A percentile compares a stretch with the other conserved stretches of the same genome.
These are phyloP conservation scores for Microdon myrmicae DNA, from an alignment of 2,888 invertebrate species.

Conservation along the genomic window DNA sequence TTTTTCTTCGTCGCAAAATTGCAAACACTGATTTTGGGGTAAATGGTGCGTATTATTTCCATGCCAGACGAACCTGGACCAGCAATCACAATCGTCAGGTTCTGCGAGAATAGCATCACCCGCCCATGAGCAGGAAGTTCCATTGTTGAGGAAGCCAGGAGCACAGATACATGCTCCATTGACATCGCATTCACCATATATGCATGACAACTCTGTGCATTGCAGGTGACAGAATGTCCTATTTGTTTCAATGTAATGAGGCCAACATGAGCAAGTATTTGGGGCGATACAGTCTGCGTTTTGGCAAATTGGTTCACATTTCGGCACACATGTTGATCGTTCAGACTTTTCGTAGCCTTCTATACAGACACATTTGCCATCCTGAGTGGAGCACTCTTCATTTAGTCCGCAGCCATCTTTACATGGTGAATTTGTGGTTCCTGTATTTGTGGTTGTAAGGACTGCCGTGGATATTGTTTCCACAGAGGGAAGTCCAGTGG, in stretches of 20 bases:
- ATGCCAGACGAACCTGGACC: slow-evolving; percentile 18
- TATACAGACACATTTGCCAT: slow-evolving; percentile 16
- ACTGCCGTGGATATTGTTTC: neutral
- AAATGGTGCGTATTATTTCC: slow-evolving; percentile 7
- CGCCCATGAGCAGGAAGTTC: slow-evolving; percentile 18
- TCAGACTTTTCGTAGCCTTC: slow-evolving; percentile 12
- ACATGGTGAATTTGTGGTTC: neutral
- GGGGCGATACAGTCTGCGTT: slow-evolving; percentile 58
- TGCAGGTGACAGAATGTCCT: slow-evolving; percentile 9
- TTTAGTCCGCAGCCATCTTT: slow-evolving; percentile 9
- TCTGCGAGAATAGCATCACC: slow-evolving; percentile 21
- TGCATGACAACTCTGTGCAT: slow-evolving; percentile 26
- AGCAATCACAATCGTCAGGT: slow-evolving; percentile 30
- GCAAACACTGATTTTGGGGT: neutral
- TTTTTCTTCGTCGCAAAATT: slow-evolving; percentile 9
- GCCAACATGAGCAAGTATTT: slow-evolving; percentile 58
- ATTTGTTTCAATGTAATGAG: slow-evolving; percentile 57
- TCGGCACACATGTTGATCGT: slow-evolving; percentile 39
- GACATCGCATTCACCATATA: slow-evolving; percentile 20
- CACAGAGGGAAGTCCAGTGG: neutral
- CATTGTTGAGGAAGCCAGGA: slow-evolving; percentile 18
- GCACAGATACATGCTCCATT: slow-evolving; percentile 21
- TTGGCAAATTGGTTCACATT: slow-evolving; percentile 54
- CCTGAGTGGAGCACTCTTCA: slow-evolving; percentile 9
- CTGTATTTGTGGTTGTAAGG: neutral